Evolutionary conservation across 2,888 invertebrate species (phyloP).

Genomic region (Leuctra nigra): DNA sequence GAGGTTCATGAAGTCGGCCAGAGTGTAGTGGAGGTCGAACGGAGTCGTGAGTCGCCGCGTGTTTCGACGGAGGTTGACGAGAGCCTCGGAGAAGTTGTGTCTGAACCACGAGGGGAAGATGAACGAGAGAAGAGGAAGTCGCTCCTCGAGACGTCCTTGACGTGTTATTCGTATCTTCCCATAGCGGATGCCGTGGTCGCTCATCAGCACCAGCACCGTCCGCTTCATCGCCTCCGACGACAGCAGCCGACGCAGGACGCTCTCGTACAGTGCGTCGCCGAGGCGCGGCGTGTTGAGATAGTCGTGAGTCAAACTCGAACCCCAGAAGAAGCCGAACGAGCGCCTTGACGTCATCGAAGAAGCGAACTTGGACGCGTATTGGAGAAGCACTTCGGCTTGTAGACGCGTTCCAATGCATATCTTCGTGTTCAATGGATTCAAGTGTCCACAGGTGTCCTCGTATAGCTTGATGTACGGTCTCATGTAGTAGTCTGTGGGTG

Average conservation of each 20-base stretch:
- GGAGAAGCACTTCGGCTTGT: constrained; percentile 5
- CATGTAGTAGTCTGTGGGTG: constrained; percentile 80
- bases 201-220: constrained; percentile 62
- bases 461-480: constrained; percentile 39
- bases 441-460: constrained; percentile 56
- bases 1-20: constrained; percentile 58
- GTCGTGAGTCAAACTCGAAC: constrained; percentile 77
- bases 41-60: constrained; percentile 66
- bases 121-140: constrained; percentile 72
- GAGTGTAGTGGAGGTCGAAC: constrained; percentile 74
- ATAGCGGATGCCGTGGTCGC: constrained; percentile 88
- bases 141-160: constrained; percentile 77
- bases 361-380: constrained; percentile 47
- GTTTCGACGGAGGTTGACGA: constrained; percentile 59
- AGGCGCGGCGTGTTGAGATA: constrained; percentile 67
- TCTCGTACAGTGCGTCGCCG: constrained; percentile 59
- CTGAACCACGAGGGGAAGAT: constrained; percentile 68
- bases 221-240: constrained; percentile 51
- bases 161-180: constrained; percentile 75
- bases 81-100: constrained; percentile 51
- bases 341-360: constrained; percentile 49
- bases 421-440: constrained; percentile 54
- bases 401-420: constrained; percentile 61
- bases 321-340: constrained; percentile 83
- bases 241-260: constrained; percentile 51